A percentile compares a stretch with the other conserved stretches of the same genome.
These are phyloP conservation scores for Scolopax mira DNA, from an alignment of 2,113 vertebrate species.

Conservation along the genomic window DNA sequence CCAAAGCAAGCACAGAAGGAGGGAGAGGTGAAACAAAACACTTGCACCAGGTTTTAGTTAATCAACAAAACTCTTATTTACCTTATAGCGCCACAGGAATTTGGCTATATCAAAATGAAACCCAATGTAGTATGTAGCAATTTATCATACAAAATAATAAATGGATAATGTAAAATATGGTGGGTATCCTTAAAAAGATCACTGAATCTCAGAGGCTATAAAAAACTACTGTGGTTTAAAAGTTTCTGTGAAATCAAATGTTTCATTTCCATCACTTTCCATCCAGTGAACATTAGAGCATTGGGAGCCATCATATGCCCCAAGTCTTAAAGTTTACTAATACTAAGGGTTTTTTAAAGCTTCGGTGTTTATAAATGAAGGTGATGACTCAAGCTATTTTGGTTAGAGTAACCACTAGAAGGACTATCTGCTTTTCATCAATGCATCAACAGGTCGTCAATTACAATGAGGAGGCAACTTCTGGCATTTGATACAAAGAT, in stretches of 20 bases:
- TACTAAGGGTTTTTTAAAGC: background rate
- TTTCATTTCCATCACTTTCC: background rate
- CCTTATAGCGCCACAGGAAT: background rate
- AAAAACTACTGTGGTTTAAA: background rate
- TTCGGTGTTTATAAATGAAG: background rate
- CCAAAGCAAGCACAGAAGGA: background rate
- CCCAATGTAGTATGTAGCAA: background rate
- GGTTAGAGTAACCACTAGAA: background rate
- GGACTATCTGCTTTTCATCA: background rate
- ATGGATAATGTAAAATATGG: background rate
- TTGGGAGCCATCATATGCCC: background rate
- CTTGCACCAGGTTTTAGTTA: background rate
- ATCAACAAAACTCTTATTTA: background rate
- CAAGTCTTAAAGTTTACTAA: background rate
- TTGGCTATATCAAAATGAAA: background rate
- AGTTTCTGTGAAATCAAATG: background rate
- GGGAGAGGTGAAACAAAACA: background rate
- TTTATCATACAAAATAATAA: background rate
- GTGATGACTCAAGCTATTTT: background rate
- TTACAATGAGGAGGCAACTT: background rate
- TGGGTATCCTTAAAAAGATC: background rate
- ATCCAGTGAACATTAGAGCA: background rate
- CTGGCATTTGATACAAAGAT: background rate
- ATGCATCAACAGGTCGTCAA: background rate
- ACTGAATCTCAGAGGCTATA: background rate